phyloP scores from a whole-genome alignment of 2,888 invertebrate genomes.

The Drosophila anomalata region DNA sequence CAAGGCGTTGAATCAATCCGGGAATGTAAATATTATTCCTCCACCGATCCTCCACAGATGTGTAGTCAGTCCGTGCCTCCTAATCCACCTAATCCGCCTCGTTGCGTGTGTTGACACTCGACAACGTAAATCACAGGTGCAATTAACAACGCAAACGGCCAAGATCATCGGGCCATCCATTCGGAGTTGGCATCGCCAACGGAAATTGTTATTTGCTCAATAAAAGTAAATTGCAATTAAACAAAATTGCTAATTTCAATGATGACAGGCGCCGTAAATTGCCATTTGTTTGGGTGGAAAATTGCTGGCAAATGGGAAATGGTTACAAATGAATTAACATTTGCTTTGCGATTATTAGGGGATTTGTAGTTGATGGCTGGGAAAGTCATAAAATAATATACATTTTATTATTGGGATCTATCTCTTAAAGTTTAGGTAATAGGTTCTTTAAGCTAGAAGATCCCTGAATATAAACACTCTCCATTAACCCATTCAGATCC shows the following conservation, averaged over 20 bases:
- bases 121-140: constrained; percentile 78
- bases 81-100: constrained; percentile 27
- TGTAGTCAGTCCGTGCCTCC: not conserved
- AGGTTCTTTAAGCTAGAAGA: not conserved
- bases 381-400: not conserved
- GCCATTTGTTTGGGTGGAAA: constrained; percentile 32
- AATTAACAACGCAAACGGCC: constrained; percentile 71
- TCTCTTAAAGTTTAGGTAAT: not conserved
- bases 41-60: not conserved
- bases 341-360: not conserved
- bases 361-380: not conserved
- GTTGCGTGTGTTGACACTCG: constrained; percentile 75
- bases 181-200: constrained; percentile 49
- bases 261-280: constrained; percentile 75
- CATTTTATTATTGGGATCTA: not conserved
- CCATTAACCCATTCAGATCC: not conserved
- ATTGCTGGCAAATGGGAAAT: constrained; percentile 26
- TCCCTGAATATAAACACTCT: not conserved
- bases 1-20: constrained; percentile 60
- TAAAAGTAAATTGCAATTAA: constrained; percentile 81
- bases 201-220: constrained; percentile 77
- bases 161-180: constrained; percentile 46
- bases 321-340: constrained; percentile 6
- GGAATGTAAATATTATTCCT: constrained; percentile 22
- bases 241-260: constrained; percentile 77